phyloP scores from a whole-genome alignment of 2,797 vertebrate species.

The Limnodromus scolopaceus region DNA sequence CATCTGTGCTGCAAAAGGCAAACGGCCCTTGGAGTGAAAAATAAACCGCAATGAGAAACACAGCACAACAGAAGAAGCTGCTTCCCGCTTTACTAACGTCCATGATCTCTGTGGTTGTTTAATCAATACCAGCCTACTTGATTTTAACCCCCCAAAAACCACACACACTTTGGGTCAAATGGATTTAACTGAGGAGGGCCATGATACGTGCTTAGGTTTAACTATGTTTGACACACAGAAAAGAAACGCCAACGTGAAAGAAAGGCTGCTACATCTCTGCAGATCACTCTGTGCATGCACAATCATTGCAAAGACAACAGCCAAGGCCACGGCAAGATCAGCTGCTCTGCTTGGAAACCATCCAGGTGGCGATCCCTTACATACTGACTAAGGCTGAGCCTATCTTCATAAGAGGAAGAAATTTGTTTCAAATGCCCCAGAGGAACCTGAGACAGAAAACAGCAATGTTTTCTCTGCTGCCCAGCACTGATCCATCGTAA shows the following conservation, averaged over 20 bases:
- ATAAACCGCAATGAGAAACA: neutral
- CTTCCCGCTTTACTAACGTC: neutral
- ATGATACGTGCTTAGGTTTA: neutral
- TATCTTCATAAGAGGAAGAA: neutral
- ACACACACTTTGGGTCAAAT: neutral
- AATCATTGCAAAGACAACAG: neutral
- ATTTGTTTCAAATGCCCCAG: neutral
- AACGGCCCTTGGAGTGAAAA: neutral
- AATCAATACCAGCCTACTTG: neutral
- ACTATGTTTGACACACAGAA: fast-evolving
- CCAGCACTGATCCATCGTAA: neutral
- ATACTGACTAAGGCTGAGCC: neutral
- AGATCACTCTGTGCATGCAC: neutral
- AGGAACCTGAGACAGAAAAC: neutral
- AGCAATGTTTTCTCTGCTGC: neutral
- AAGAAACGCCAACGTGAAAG: neutral
- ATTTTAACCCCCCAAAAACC: neutral
- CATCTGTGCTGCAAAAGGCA: neutral
- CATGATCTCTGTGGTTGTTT: neutral
- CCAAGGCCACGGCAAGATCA: neutral
- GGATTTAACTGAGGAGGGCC: neutral
- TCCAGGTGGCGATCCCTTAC: fast-evolving
- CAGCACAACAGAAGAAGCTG: neutral
- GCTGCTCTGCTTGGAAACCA: neutral
- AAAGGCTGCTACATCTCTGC: neutral